A percentile compares a stretch with the other conserved stretches of the same genome.
These are phyloP conservation scores for Neoaliturus tenellus DNA, from an alignment of 2,888 invertebrate genomes.

Conservation along the genomic window DNA sequence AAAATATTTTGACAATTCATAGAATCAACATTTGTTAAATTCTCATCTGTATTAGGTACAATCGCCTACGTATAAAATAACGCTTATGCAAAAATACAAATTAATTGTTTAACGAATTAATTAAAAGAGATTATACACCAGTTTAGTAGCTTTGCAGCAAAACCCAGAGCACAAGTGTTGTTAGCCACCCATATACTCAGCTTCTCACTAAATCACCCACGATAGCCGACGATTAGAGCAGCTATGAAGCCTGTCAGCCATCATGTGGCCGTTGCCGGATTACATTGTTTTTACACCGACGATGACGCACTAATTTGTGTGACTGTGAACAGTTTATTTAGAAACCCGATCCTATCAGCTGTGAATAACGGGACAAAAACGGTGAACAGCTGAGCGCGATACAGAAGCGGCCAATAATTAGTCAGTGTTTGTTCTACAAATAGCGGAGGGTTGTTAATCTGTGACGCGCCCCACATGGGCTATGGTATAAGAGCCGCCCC, in stretches of 20 bases:
- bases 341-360: conserved; percentile 36
- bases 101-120: too few relatives aligned
- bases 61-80: too few relatives aligned
- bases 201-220: background rate
- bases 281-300: background rate
- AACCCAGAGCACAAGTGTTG: too few relatives aligned
- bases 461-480: conserved; percentile 22
- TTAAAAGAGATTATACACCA: too few relatives aligned
- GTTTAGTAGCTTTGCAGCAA: too few relatives aligned
- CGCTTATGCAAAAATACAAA: too few relatives aligned
- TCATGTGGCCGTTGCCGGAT: background rate
- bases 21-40: too few relatives aligned
- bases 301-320: conserved; percentile 37
- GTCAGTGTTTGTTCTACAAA: conserved; percentile 48
- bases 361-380: conserved; percentile 41
- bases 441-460: conserved; percentile 21
- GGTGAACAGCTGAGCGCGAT: conserved; percentile 34
- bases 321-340: conserved; percentile 22
- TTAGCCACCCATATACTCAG: too few relatives aligned
- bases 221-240: background rate
- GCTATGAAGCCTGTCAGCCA: background rate
- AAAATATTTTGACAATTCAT: too few relatives aligned
- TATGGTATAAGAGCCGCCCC: too few relatives aligned
- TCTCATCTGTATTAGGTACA: too few relatives aligned
- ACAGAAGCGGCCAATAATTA: conserved; percentile 48